phyloP scores from a whole-genome alignment of 2,113 vertebrate species.

The Psammodynastes pulverulentus region DNA sequence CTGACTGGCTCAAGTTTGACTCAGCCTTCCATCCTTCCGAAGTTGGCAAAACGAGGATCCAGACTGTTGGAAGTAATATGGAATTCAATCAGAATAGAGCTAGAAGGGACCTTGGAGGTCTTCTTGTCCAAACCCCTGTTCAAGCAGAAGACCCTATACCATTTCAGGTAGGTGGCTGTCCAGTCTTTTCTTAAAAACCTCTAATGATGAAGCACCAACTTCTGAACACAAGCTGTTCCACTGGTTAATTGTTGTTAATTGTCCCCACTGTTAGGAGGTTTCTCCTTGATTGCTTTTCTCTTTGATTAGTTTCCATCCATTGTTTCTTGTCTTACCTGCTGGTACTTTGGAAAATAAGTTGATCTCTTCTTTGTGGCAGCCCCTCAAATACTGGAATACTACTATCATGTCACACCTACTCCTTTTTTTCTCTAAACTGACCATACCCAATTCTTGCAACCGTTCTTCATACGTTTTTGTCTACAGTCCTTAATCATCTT shows the following conservation, averaged over 20 bases:
- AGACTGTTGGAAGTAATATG: background rate
- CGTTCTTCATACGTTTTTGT: background rate
- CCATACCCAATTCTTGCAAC: background rate
- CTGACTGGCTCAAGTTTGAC: background rate
- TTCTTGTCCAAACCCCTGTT: background rate
- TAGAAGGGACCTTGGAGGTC: background rate
- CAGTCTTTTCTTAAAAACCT: background rate
- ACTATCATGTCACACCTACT: background rate
- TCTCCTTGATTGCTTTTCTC: background rate
- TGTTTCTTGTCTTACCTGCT: background rate
- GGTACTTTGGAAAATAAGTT: background rate
- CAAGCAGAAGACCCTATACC: background rate
- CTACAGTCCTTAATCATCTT: background rate
- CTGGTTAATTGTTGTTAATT: background rate
- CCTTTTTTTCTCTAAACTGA: background rate
- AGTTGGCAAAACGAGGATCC: background rate
- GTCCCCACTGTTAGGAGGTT: background rate
- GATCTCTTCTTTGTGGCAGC: background rate
- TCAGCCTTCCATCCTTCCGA: background rate
- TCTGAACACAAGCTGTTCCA: background rate
- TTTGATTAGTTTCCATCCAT: background rate
- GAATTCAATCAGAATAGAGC: background rate
- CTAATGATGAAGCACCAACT: background rate
- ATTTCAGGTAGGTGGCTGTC: background rate
- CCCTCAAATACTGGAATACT: background rate